Conservation (phyloP, 37 sponge, comb jelly and placozoan genomes). For the Diacarnus erythraeanus region DNA sequence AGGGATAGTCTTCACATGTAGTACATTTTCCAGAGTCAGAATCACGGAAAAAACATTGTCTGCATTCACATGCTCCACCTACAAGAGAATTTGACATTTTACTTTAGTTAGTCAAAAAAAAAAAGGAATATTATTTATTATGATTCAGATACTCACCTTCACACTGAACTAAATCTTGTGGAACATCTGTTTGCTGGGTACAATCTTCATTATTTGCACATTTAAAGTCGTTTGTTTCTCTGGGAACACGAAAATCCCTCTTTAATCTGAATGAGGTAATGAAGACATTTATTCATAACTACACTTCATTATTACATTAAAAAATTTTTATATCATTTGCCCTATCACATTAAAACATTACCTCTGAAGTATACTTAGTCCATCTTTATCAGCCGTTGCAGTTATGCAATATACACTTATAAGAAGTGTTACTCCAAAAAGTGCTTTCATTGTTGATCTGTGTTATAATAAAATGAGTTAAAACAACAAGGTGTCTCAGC, state of each 20-base stretch:
- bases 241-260: neutral
- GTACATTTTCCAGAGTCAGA: neutral
- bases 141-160: neutral
- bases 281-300: no score
- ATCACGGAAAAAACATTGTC: neutral
- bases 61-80: conserved; percentile 1
- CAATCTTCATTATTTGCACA: neutral
- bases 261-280: neutral
- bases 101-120: neutral
- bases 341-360: no score
- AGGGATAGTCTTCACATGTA: neutral
- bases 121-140: no score
- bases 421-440: no score
- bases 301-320: no score
- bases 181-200: neutral
- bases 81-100: neutral
- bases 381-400: no score
- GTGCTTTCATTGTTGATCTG: no score
- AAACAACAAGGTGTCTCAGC: no score
- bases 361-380: no score
- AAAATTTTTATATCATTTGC: no score
- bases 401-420: no score
- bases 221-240: neutral
- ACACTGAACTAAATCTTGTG: neutral
- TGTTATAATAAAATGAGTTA: no score